Conservation (phyloP, 2,797 vertebrate species). For the Myioborus miniatus region DNA sequence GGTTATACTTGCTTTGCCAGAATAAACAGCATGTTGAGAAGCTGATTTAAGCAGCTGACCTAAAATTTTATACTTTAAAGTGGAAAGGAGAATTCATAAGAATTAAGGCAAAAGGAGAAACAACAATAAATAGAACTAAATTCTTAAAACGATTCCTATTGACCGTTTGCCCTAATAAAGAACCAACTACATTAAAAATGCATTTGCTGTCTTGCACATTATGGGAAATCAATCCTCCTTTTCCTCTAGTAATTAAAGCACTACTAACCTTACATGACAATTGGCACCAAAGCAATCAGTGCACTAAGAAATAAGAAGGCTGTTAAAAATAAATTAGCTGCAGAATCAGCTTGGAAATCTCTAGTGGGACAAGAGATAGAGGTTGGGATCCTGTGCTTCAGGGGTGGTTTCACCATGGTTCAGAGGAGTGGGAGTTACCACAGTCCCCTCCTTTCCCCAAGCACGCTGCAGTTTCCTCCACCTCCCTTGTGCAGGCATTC, state of each 20-base stretch:
- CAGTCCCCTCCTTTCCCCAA: neutral
- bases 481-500: neutral
- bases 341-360: conserved; percentile 17
- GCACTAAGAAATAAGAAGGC: neutral
- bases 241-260: neutral
- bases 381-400: neutral
- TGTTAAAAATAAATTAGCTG: conserved; percentile 10
- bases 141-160: neutral
- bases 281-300: neutral
- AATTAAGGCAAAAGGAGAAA: neutral
- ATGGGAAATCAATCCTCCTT: neutral
- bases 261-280: neutral
- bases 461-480: neutral
- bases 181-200: neutral
- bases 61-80: neutral
- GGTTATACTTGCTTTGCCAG: neutral
- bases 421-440: neutral
- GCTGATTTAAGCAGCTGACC: neutral
- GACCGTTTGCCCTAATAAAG: neutral
- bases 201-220: neutral
- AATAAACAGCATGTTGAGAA: neutral
- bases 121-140: neutral
- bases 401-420: neutral
- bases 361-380: neutral
- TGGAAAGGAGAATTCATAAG: neutral